Conservation (phyloP, 2,888 invertebrate species). For the Ochropleura leucogaster region DNA sequence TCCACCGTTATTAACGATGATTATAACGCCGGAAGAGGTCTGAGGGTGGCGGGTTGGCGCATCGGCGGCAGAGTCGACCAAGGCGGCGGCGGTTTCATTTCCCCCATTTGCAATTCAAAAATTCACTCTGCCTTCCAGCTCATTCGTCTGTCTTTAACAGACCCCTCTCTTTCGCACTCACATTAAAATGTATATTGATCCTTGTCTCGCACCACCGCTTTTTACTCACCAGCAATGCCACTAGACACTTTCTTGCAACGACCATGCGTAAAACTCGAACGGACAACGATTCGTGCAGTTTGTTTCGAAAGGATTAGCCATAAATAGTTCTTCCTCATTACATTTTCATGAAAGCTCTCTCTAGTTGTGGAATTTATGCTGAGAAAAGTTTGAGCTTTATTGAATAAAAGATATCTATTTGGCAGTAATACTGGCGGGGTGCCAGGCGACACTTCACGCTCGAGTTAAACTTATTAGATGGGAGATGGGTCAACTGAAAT, state of each 20-base stretch:
- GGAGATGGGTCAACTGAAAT: conserved; percentile 74
- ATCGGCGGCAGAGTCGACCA: conserved; percentile 75
- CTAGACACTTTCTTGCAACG: conserved; percentile 79
- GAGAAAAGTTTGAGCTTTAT: conserved; percentile 88
- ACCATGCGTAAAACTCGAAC: conserved; percentile 74
- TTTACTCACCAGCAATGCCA: conserved; percentile 75
- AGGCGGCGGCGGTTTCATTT: conserved; percentile 85
- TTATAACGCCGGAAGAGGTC: conserved; percentile 84
- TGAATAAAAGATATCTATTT: conserved; percentile 90
- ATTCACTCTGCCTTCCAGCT: conserved; percentile 80
- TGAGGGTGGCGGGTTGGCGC: conserved; percentile 79
- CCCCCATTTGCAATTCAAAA: conserved; percentile 90
- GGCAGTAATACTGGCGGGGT: conserved; percentile 81
- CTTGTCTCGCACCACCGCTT: conserved; percentile 71
- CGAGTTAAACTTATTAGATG: conserved; percentile 72
- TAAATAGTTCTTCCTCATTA: conserved; percentile 89
- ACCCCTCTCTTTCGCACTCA: conserved; percentile 73
- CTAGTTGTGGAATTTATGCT: conserved; percentile 86
- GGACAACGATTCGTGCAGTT: conserved; percentile 82
- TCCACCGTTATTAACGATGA: conserved; percentile 87
- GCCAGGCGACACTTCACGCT: conserved; percentile 84
- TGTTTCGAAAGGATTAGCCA: conserved; percentile 89
- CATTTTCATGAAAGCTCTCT: conserved; percentile 88
- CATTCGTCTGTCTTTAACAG: conserved; percentile 70
- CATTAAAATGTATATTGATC: conserved; percentile 67